phyloP scores from a whole-genome alignment of 2,888 invertebrate genomes.

The Geophilus truncorum region DNA sequence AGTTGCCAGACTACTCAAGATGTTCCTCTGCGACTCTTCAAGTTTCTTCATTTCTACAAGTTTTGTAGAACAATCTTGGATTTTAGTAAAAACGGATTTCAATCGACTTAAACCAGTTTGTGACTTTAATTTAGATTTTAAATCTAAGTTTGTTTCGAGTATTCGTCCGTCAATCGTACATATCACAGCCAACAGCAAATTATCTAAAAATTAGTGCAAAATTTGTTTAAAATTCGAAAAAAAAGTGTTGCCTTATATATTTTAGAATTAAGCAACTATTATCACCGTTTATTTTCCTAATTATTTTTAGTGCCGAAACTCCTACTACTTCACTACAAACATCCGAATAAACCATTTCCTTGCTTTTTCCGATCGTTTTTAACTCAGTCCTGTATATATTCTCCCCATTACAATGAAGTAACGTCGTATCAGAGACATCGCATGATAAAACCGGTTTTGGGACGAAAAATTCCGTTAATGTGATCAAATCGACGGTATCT shows the following conservation, averaged over 20 bases:
- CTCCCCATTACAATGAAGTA: neutral
- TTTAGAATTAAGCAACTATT: neutral
- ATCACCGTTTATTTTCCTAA: neutral
- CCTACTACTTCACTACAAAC: neutral
- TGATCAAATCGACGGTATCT: neutral
- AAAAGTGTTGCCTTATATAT: neutral
- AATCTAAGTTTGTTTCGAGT: neutral
- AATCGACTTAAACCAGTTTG: neutral
- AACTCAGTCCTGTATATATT: neutral
- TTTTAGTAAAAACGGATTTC: neutral
- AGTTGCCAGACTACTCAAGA: neutral
- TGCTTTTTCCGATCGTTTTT: neutral
- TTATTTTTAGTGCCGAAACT: neutral
- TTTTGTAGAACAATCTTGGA: neutral
- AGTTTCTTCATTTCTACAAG: neutral
- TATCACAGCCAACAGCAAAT: neutral
- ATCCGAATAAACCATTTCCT: neutral
- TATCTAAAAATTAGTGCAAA: neutral
- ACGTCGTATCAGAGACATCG: neutral
- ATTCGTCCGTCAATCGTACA: neutral
- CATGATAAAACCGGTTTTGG: neutral
- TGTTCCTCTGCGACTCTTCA: neutral
- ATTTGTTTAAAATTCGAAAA: too few species aligned
- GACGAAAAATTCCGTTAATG: neutral
- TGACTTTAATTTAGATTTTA: neutral